Evolutionary conservation across 2,888 invertebrate genomes (phyloP).

Genomic region (Melieria picta): DNA sequence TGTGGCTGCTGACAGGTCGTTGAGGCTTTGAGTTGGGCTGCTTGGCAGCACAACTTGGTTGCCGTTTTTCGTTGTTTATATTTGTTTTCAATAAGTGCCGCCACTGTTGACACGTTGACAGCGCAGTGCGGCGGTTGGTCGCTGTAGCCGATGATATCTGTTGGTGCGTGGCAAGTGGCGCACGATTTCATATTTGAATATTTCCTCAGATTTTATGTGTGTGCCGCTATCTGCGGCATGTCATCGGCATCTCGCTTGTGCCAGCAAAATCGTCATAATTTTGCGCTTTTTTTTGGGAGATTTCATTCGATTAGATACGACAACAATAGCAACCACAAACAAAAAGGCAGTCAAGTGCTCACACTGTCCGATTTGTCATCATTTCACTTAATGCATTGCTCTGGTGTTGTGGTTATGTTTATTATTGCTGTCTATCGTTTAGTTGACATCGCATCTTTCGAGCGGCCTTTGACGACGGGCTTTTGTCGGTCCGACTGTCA

Average conservation of each 20-base stretch:
- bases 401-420: too few relatives aligned
- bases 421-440: neutral
- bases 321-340: neutral
- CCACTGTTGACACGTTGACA: slow-evolving; percentile 25
- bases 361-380: too few relatives aligned
- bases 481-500: neutral
- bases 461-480: neutral
- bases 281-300: neutral
- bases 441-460: neutral
- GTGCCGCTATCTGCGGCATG: slow-evolving; percentile 22
- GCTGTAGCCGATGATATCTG: slow-evolving; percentile 15
- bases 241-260: slow-evolving; percentile 37
- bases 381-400: too few relatives aligned
- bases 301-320: neutral
- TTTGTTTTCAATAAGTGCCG: slow-evolving; percentile 42
- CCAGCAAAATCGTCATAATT: slow-evolving; percentile 21
- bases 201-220: neutral
- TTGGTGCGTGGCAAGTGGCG: slow-evolving; percentile 11
- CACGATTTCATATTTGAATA: slow-evolving; percentile 27
- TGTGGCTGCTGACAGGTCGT: too few relatives aligned
- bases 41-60: too few relatives aligned
- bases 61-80: slow-evolving; percentile 19
- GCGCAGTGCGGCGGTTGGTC: neutral
- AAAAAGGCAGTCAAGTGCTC: neutral
- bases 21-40: too few relatives aligned